Conservation (phyloP, 2,888 invertebrate genomes). For the Platycheirus albimanus region DNA sequence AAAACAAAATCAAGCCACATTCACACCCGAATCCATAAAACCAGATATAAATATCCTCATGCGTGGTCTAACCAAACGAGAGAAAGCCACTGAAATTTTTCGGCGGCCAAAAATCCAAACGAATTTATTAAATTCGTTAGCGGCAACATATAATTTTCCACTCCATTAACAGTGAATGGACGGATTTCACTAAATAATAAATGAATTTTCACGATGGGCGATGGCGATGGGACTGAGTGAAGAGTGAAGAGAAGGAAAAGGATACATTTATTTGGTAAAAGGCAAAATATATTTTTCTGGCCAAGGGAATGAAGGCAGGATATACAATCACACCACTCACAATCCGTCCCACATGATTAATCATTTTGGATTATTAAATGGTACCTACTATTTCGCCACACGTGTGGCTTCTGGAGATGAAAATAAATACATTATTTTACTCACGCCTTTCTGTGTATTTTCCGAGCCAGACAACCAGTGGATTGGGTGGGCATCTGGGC, state of each 20-base stretch:
- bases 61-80: conserved; percentile 51
- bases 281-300: conserved; percentile 12
- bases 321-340: background rate
- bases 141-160: conserved; percentile 68
- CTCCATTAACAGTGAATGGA: conserved; percentile 68
- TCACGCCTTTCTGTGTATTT: conserved; percentile 11
- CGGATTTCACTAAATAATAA: conserved; percentile 65
- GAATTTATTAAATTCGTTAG: conserved; percentile 65
- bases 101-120: conserved; percentile 47
- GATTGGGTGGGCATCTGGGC: conserved; percentile 1
- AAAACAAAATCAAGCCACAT: conserved; percentile 57
- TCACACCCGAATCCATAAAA: conserved; percentile 64
- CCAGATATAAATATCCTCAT: conserved; percentile 59
- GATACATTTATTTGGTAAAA: conserved; percentile 3
- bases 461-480: background rate
- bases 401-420: conserved; percentile 39
- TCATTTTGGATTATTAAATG: conserved; percentile 64
- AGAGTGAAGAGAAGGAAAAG: background rate
- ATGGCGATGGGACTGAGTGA: too few relatives aligned
- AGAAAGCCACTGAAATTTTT: conserved; percentile 58
- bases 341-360: conserved; percentile 59
- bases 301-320: background rate
- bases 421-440: conserved; percentile 44
- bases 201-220: conserved; percentile 50
- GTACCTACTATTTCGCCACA: conserved; percentile 60